phyloP scores from a whole-genome alignment of 2,888 invertebrate genomes.

The Psylliodes chrysocephalus region DNA sequence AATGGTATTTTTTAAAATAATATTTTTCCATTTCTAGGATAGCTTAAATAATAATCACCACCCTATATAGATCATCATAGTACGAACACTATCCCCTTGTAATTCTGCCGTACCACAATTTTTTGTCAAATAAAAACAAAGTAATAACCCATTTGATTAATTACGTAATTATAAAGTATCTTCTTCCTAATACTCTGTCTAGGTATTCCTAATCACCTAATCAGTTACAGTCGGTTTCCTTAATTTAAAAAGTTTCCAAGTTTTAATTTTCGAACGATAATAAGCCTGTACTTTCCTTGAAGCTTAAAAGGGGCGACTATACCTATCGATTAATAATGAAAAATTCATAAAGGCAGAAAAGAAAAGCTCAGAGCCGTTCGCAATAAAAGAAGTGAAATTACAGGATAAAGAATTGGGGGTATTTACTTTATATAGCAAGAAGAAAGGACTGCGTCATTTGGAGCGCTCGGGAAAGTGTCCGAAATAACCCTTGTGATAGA shows the following conservation, averaged over 20 bases:
- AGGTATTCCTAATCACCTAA: too few relatives aligned
- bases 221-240: too few relatives aligned
- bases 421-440: slow-evolving; percentile 36
- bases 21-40: too few relatives aligned
- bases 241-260: not conserved
- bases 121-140: too few relatives aligned
- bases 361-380: not conserved
- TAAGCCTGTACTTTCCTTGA: not conserved
- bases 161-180: too few relatives aligned
- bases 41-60: too few relatives aligned
- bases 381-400: slow-evolving; percentile 34
- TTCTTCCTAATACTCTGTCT: too few relatives aligned
- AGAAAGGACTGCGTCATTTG: slow-evolving; percentile 33
- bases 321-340: slow-evolving; percentile 33
- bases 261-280: not conserved
- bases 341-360: slow-evolving; percentile 31
- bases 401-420: slow-evolving; percentile 36
- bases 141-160: too few relatives aligned
- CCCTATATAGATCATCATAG: too few relatives aligned
- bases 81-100: too few relatives aligned
- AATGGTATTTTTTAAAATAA: too few relatives aligned
- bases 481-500: slow-evolving; percentile 48
- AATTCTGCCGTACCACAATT: too few relatives aligned
- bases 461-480: slow-evolving; percentile 37
- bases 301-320: not conserved